phyloP scores from a whole-genome alignment of 2,797 vertebrate species.

The Nyctibius grandis region DNA sequence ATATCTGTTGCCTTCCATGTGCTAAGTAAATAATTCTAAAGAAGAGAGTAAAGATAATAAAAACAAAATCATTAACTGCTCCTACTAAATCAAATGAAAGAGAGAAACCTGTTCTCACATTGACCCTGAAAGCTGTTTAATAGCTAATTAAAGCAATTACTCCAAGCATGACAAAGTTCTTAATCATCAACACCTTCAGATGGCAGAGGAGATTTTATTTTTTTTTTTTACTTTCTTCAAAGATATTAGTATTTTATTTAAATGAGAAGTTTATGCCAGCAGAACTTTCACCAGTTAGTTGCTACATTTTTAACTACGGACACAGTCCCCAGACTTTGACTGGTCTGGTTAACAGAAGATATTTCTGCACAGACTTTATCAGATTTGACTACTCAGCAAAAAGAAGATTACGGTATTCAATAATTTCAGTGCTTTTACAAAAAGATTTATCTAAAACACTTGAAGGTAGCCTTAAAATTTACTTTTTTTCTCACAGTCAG shows the following conservation, averaged over 20 bases:
- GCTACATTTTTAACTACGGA: not conserved
- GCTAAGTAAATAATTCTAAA: conserved; percentile 96
- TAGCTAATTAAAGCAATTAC: conserved; percentile 96
- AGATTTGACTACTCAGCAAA: not conserved
- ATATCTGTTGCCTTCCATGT: conserved; percentile 90
- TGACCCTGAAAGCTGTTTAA: conserved; percentile 93
- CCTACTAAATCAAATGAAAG: conserved; percentile 89
- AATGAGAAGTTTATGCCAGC: not conserved
- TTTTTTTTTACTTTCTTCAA: not conserved
- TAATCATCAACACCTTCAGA: conserved; percentile 76
- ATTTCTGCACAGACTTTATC: not conserved
- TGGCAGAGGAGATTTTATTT: not conserved
- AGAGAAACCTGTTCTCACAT: conserved; percentile 85
- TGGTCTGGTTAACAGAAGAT: not conserved
- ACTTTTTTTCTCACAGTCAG: not conserved
- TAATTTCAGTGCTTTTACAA: not conserved
- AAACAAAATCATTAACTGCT: conserved; percentile 90
- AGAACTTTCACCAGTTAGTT: not conserved
- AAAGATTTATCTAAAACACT: not conserved
- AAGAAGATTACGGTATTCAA: not conserved
- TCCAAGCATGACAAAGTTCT: conserved; percentile 81
- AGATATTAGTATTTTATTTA: not conserved
- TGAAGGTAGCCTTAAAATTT: not conserved
- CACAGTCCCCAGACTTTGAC: fast-evolving
- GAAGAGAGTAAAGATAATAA: conserved; percentile 90